Evolutionary conservation across 1,140 invertebrate genomes (phyloP).

Genomic region (Drosophila equinoxialis): DNA sequence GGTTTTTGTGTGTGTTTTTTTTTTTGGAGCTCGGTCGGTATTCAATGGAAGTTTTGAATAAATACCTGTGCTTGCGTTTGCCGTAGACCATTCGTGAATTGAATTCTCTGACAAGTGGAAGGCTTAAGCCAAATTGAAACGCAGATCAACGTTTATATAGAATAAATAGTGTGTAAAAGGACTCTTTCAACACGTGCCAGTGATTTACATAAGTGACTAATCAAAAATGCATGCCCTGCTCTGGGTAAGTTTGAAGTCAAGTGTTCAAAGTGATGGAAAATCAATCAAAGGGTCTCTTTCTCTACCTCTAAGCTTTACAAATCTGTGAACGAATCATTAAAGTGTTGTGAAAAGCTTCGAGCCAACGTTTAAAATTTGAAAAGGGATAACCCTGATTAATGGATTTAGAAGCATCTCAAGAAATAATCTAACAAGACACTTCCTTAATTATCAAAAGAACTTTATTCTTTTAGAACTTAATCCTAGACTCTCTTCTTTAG

Average conservation of each 20-base stretch:
- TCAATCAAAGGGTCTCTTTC: background rate
- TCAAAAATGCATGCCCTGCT: constrained; percentile 7
- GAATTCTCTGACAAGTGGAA: constrained; percentile 36
- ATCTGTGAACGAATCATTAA: too few relatives aligned
- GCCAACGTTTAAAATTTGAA: too few relatives aligned
- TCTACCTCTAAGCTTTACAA: too few relatives aligned
- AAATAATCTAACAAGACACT: too few relatives aligned
- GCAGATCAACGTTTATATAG: constrained; percentile 23
- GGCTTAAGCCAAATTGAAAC: constrained; percentile 18
- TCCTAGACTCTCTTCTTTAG: too few relatives aligned
- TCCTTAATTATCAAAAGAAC: too few relatives aligned
- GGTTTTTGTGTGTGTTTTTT: background rate
- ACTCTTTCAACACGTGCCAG: background rate
- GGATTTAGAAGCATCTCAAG: too few relatives aligned
- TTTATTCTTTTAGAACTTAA: too few relatives aligned
- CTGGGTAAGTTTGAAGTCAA: background rate
- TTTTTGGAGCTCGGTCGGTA: constrained; percentile 2
- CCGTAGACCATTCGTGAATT: constrained; percentile 64
- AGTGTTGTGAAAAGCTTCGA: too few relatives aligned
- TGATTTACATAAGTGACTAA: constrained; percentile 3
- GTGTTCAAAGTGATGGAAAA: background rate
- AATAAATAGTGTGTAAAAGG: too few relatives aligned
- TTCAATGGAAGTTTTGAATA: constrained; percentile 55
- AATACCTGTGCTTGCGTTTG: constrained; percentile 47
- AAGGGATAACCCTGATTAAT: too few relatives aligned